phyloP scores from a whole-genome alignment of 2,113 vertebrate genomes.

The Myxocyprinus asiaticus region DNA sequence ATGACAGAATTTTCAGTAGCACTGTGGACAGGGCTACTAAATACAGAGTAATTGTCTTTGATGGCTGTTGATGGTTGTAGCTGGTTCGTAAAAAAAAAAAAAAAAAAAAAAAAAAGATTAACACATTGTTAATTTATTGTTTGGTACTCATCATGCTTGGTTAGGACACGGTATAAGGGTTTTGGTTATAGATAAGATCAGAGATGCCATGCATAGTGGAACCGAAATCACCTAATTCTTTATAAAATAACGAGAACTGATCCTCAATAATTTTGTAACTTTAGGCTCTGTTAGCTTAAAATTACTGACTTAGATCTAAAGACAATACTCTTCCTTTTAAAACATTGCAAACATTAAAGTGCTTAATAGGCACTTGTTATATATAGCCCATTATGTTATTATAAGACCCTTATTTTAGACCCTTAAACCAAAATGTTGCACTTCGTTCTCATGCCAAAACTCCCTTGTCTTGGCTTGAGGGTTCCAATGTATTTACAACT shows the following conservation, averaged over 20 bases:
- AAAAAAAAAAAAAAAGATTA: too few species aligned
- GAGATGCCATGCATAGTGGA: not conserved
- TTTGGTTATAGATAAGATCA: not conserved
- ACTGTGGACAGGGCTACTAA: too few species aligned
- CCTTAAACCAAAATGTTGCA: constrained; percentile 50
- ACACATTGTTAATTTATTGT: too few species aligned
- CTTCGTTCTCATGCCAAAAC: constrained; percentile 41
- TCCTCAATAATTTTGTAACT: constrained; percentile 16
- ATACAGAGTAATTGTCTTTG: too few species aligned
- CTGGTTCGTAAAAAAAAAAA: too few species aligned
- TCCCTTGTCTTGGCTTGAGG: constrained; percentile 35
- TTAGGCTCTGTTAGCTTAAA: constrained; percentile 6
- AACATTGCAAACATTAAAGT: constrained; percentile 20
- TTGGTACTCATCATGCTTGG: not conserved
- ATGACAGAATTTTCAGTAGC: too few species aligned
- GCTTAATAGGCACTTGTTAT: not conserved
- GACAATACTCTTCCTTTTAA: constrained; percentile 24
- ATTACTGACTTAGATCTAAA: not conserved
- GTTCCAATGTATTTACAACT: constrained; percentile 45
- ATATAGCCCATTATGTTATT: constrained; percentile 35
- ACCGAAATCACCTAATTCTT: not conserved
- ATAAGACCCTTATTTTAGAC: constrained; percentile 37
- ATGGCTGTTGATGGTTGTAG: too few species aligned
- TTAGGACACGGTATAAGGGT: too few species aligned
- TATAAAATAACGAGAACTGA: not conserved